A percentile compares a stretch with the other conserved stretches of the same genome.
These are phyloP conservation scores for Anisognathus igniventris DNA, from an alignment of 2,797 vertebrate genomes.

Conservation along the genomic window DNA sequence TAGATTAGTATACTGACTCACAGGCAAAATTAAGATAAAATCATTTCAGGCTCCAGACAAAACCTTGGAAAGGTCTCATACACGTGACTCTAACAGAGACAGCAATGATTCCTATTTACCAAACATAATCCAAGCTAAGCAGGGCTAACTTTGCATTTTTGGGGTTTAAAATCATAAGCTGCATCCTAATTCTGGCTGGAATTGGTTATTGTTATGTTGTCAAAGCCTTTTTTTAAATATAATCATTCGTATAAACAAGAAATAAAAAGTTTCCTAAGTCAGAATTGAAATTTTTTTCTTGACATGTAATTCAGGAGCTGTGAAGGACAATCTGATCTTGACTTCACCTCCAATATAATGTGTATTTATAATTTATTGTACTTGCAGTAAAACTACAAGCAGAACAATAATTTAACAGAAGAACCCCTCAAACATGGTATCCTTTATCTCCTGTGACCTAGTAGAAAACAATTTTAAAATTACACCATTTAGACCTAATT, in stretches of 20 bases:
- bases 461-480: neutral
- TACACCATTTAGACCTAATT: neutral
- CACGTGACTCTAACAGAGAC: neutral
- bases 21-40: neutral
- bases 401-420: neutral
- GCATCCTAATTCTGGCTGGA: neutral
- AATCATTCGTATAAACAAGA: neutral
- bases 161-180: rapidly evolving
- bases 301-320: neutral
- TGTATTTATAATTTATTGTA: neutral
- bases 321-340: neutral
- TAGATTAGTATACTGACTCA: neutral
- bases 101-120: neutral
- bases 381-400: neutral
- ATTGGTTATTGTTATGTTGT: neutral
- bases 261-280: neutral
- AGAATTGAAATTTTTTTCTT: neutral
- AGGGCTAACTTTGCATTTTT: neutral
- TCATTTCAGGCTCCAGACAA: neutral
- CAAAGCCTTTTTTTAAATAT: neutral
- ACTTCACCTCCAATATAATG: neutral
- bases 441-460: neutral
- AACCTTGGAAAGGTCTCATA: neutral
- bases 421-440: neutral
- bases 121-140: neutral